Evolutionary conservation across 1,140 invertebrate species (phyloP).

Genomic region (Asobara japonica): DNA sequence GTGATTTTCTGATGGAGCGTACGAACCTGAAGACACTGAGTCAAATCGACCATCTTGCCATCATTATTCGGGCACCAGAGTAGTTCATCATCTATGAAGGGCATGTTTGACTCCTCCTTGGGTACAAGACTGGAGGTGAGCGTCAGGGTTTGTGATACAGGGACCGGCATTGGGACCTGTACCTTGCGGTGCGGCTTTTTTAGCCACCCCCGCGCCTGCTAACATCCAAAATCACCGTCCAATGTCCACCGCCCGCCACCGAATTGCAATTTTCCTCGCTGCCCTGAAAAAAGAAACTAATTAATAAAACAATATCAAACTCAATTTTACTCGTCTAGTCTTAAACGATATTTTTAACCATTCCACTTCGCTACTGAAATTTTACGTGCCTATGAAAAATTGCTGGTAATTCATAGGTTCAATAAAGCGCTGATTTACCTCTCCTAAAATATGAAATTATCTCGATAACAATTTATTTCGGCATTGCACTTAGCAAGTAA

Average conservation of each 20-base stretch:
- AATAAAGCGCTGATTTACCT: too few species aligned
- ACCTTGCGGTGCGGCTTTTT: slow-evolving; percentile 64
- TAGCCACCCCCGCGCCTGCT: slow-evolving; percentile 65
- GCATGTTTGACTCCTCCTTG: slow-evolving; percentile 75
- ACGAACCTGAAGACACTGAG: slow-evolving; percentile 84
- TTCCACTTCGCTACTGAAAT: too few species aligned
- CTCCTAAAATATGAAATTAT: too few species aligned
- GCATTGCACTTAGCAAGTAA: too few species aligned
- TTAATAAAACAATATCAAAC: too few species aligned
- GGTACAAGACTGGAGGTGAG: slow-evolving; percentile 64
- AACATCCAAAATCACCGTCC: slow-evolving; percentile 63
- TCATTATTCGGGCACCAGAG: slow-evolving; percentile 92
- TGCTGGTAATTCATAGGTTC: too few species aligned
- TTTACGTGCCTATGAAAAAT: too few species aligned
- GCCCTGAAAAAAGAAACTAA: slow-evolving; percentile 34
- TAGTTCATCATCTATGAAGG: slow-evolving; percentile 92
- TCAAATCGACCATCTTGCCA: slow-evolving; percentile 89
- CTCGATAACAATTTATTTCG: too few species aligned
- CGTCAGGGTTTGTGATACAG: slow-evolving; percentile 63
- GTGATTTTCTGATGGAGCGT: too few species aligned
- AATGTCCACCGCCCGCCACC: slow-evolving; percentile 36
- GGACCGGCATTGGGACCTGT: slow-evolving; percentile 67
- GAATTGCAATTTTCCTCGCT: slow-evolving; percentile 18
- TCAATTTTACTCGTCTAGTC: too few species aligned
- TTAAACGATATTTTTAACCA: too few species aligned